A percentile compares a stretch with the other conserved stretches of the same genome.
Conservation (phyloP, 2,797 vertebrate genomes). For the Masticophis lateralis region DNA sequence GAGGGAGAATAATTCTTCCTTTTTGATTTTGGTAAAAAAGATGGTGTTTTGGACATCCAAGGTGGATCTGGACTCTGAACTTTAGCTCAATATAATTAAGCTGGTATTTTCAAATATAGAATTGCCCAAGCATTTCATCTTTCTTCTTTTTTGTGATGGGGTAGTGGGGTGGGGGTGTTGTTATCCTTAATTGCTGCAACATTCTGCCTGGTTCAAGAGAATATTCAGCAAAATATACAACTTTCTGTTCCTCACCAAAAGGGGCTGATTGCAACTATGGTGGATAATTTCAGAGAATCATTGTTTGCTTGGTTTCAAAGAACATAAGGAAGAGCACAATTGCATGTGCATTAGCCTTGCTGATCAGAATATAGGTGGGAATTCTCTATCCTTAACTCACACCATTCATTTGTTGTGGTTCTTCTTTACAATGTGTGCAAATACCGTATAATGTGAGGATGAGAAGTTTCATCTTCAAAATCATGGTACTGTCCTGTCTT, state of each 20-base stretch:
- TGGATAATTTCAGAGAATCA: background rate
- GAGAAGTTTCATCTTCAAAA: background rate
- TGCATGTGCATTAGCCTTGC: background rate
- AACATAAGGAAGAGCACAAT: background rate
- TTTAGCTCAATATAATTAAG: background rate
- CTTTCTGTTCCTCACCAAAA: background rate
- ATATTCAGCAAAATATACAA: background rate
- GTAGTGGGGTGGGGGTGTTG: background rate
- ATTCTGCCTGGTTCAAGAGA: background rate
- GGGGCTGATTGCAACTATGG: background rate
- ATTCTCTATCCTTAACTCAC: background rate
- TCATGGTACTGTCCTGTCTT: background rate
- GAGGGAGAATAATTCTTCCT: background rate
- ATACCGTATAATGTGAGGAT: background rate
- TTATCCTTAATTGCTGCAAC: background rate
- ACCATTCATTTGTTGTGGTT: background rate
- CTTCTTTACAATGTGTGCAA: background rate
- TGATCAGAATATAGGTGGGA: background rate
- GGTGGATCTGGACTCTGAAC: background rate
- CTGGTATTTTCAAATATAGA: background rate
- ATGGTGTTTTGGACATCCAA: background rate
- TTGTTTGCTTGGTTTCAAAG: background rate
- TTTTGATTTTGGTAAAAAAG: background rate
- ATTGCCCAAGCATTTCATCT: background rate
- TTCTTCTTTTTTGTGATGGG: background rate